Conservation (phyloP, 2,888 invertebrate species). For the Caprella mutica region DNA sequence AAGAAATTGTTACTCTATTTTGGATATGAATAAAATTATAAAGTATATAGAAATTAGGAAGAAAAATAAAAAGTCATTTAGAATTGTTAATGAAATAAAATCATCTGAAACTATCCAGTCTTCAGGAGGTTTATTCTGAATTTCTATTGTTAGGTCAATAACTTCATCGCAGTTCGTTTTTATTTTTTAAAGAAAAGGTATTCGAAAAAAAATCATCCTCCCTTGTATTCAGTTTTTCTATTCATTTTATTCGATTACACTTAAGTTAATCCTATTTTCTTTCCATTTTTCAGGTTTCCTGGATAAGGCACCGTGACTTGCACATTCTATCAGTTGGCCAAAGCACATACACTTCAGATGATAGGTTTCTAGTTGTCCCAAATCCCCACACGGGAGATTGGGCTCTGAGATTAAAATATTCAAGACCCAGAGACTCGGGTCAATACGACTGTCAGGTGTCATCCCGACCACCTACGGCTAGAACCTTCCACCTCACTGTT, state of each 20-base stretch:
- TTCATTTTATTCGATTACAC: neutral
- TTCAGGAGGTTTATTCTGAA: too few relatives aligned
- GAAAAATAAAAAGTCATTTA: too few relatives aligned
- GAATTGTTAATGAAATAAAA: too few relatives aligned
- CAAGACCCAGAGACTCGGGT: slow-evolving; percentile 21
- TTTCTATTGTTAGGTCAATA: too few relatives aligned
- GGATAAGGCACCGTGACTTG: slow-evolving; percentile 31
- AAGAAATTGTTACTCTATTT: too few relatives aligned
- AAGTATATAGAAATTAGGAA: too few relatives aligned
- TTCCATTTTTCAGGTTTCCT: slow-evolving; percentile 19
- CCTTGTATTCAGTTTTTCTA: neutral
- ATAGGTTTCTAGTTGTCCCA: slow-evolving; percentile 18
- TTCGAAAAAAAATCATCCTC: neutral
- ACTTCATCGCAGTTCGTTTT: too few relatives aligned
- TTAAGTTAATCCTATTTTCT: neutral
- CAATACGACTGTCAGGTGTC: slow-evolving; percentile 32
- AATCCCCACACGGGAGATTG: slow-evolving; percentile 17
- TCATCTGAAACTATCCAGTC: too few relatives aligned
- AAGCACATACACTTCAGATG: slow-evolving; percentile 22
- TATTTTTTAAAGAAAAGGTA: too few relatives aligned
- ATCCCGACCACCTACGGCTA: slow-evolving; percentile 13
- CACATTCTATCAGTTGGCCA: slow-evolving; percentile 29
- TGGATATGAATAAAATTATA: too few relatives aligned
- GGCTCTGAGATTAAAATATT: slow-evolving; percentile 19
- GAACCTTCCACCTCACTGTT: slow-evolving; percentile 21